These are phyloP conservation scores for Timandra comae DNA, from an alignment of 2,888 invertebrate species.

Conservation along the genomic window DNA sequence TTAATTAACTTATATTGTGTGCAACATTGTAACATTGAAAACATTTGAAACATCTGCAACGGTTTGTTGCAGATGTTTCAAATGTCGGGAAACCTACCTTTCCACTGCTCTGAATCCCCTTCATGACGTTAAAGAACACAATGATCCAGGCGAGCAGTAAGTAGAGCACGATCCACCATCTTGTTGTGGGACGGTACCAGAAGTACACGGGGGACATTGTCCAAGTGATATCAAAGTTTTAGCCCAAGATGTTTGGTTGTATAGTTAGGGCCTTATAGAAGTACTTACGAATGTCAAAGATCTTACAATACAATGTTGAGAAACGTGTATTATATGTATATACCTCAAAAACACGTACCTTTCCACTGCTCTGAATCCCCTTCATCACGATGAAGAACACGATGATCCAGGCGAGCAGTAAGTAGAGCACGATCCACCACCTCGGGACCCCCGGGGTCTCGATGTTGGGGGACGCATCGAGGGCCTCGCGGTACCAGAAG, in stretches of 20 bases:
- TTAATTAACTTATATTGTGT: no score
- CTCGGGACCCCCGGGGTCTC: constrained; percentile 89
- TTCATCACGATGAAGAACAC: constrained; percentile 98
- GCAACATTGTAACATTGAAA: no score
- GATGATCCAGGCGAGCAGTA: constrained; percentile 91
- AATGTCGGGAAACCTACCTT: no score
- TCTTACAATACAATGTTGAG: no score
- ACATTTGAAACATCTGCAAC: no score
- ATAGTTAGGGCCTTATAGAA: no score
- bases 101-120: constrained; percentile 96
- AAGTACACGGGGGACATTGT: constrained; percentile 88
- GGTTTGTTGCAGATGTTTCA: no score
- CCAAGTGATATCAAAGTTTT: no score
- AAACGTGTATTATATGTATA: no score
- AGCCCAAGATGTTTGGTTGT: no score
- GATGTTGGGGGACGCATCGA: constrained; percentile 91
- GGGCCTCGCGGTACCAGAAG: constrained; percentile 93
- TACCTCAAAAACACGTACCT: no score
- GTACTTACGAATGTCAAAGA: no score
- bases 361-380: constrained; percentile 96
- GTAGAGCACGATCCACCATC: constrained; percentile 95
- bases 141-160: constrained; percentile 91
- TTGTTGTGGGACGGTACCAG: constrained; percentile 91
- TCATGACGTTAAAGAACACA: constrained; percentile 97
- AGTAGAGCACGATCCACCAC: constrained; percentile 95